phyloP scores from a whole-genome alignment of 1,140 invertebrate species.

The Eueides isabella region DNA sequence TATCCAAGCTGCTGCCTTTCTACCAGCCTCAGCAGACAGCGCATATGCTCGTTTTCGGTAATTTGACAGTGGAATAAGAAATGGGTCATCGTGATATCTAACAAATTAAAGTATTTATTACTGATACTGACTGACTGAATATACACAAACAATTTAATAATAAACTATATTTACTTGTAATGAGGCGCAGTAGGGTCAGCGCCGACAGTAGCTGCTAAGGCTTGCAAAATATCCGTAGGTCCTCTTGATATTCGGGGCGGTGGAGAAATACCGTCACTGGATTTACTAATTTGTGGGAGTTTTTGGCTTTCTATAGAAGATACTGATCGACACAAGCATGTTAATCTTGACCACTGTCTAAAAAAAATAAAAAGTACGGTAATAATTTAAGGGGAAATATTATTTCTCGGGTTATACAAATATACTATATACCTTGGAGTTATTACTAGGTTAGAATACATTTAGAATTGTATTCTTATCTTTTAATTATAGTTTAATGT shows the following conservation, averaged over 20 bases:
- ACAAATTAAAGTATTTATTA: conserved; percentile 28
- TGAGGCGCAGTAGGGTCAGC: conserved; percentile 90
- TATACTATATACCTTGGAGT: conserved; percentile 46
- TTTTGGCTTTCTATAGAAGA: conserved; percentile 67
- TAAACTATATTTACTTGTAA: conserved; percentile 89
- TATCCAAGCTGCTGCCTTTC: conserved; percentile 93
- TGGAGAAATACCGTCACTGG: conserved; percentile 71
- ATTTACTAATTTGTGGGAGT: conserved; percentile 54
- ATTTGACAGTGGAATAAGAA: conserved; percentile 91
- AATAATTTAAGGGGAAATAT: conserved; percentile 7
- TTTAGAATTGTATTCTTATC: conserved; percentile 29
- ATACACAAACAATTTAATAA: no score
- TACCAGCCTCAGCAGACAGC: conserved; percentile 92
- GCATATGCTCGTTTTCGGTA: conserved; percentile 88
- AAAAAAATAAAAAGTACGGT: conserved; percentile 19
- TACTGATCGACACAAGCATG: conserved; percentile 62
- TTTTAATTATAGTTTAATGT: not conserved
- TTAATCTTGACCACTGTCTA: conserved; percentile 64
- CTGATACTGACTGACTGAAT: no score
- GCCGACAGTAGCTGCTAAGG: conserved; percentile 88
- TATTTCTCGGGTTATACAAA: not conserved
- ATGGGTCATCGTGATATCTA: conserved; percentile 94
- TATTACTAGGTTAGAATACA: conserved; percentile 56
- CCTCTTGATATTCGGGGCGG: conserved; percentile 88
- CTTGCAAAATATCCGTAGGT: conserved; percentile 92